A percentile compares a stretch with the other conserved stretches of the same genome.
Conservation (phyloP, 2,888 invertebrate genomes). For the Adineta ricciae region DNA sequence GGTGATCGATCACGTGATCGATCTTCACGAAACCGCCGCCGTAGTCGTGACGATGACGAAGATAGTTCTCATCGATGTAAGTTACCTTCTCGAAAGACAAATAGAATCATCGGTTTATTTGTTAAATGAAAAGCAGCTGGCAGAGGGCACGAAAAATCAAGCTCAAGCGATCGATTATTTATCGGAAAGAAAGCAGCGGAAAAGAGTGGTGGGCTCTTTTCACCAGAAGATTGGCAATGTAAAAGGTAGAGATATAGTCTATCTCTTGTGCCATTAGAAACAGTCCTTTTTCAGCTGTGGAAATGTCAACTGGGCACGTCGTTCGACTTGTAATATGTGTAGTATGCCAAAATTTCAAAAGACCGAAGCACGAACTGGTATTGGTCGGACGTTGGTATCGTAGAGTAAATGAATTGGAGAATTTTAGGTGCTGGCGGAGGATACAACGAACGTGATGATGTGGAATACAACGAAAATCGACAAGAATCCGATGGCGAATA, state of each 20-base stretch:
- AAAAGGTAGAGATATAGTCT: conserved; percentile 59
- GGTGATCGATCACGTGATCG: neutral
- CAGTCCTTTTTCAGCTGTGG: conserved; percentile 61
- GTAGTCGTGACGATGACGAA: neutral
- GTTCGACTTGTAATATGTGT: conserved; percentile 92
- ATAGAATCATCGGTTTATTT: neutral
- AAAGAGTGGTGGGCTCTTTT: conserved; percentile 85
- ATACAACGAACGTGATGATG: conserved; percentile 86
- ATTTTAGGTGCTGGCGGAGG: conserved; percentile 52
- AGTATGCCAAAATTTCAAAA: conserved; percentile 94
- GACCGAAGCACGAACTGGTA: conserved; percentile 62
- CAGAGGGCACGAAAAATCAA: neutral
- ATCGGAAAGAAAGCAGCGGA: conserved; percentile 96
- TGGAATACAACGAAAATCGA: conserved; percentile 71
- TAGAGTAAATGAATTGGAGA: neutral
- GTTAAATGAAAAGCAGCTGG: neutral
- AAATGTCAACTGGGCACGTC: conserved; percentile 96
- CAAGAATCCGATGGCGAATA: conserved; percentile 82
- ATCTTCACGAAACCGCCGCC: neutral
- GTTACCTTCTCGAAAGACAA: neutral
- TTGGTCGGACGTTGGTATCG: neutral
- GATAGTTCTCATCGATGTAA: neutral
- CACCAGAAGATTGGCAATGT: conserved; percentile 99
- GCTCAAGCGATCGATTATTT: neutral
- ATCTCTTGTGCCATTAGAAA: neutral